phyloP scores from a whole-genome alignment of 2,888 invertebrate genomes.

The Caenorhabditis panamensis region DNA sequence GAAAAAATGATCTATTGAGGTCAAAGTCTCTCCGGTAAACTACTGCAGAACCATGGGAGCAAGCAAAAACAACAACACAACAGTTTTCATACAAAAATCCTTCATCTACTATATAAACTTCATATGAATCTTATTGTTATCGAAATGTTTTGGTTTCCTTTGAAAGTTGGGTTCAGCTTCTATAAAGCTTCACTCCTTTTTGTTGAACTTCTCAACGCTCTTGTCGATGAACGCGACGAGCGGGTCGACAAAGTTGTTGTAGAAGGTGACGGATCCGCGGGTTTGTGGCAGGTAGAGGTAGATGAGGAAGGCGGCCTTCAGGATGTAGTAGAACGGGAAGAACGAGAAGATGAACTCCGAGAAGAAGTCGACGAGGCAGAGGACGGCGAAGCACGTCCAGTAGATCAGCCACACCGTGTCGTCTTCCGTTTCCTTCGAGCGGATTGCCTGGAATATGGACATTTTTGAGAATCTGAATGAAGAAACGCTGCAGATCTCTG shows the following conservation, averaged over 20 bases:
- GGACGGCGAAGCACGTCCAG: slow-evolving; percentile 97
- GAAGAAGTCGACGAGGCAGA: slow-evolving; percentile 93
- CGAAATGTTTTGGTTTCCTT: too few species aligned
- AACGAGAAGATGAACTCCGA: slow-evolving; percentile 89
- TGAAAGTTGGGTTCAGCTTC: too few species aligned
- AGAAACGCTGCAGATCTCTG: too few species aligned
- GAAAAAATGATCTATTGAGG: too few species aligned
- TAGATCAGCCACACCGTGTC: slow-evolving; percentile 92
- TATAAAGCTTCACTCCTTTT: slow-evolving; percentile 2
- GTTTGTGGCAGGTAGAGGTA: slow-evolving; percentile 83
- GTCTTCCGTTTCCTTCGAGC: slow-evolving; percentile 82
- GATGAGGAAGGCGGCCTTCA: slow-evolving; percentile 82
- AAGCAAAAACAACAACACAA: too few species aligned
- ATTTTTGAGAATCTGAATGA: too few species aligned
- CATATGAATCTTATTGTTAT: too few species aligned
- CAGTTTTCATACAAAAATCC: too few species aligned
- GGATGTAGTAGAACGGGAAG: slow-evolving; percentile 88
- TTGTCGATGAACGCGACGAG: slow-evolving; percentile 44
- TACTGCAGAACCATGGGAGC: too few species aligned
- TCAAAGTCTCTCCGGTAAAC: too few species aligned
- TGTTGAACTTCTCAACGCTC: slow-evolving; percentile 23
- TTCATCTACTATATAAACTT: too few species aligned
- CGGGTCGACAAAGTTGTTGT: slow-evolving; percentile 78
- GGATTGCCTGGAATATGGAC: slow-evolving; percentile 82
- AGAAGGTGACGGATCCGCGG: slow-evolving; percentile 82